Base-by-base conservation (phyloP, 2,113 vertebrate species). In the Plecturocebus donacophilus region DNA sequence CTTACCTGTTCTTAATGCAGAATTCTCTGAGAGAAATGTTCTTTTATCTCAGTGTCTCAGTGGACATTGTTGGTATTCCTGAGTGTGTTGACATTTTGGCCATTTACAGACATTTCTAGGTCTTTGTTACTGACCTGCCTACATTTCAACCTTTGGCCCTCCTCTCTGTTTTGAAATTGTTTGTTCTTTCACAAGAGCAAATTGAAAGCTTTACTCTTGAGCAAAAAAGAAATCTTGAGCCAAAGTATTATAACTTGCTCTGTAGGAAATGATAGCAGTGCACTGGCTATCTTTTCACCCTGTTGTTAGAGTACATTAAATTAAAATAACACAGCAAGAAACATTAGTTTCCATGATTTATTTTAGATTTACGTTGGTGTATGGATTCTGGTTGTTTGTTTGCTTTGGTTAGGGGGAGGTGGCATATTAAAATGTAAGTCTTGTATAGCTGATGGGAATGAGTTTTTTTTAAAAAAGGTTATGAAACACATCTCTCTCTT, bases 401-500 rank as follows among this genome's bases (percentile, higher is more conserved):
- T 71, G 54, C 8, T 81, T 88, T 40, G 17, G 64, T 77, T 32
- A 75, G 56, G 32, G 96, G 80, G 91, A 71, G 56, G 13, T 13
- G 38, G 54, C 80, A 5, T 87, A 14, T 97, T 85, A 82, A 96
- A 96, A 83, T 75, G 52, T 13, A 68, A 10, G 38, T 56, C 42
- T 94, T 80, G 2, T 96, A 73, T 81, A 82, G 91, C 83, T 97
- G 54, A 87, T 90, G 87, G 91, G 85, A 35, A 58, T 95, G n/a
- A 71, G 93, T 94, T 47, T 38, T 79, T 93, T 95, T 95, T 79
- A 5, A 97, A 93, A 92, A 40, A 97, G n/a, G 91, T 85, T 88
- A 70, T 27, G 56, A 95, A 98, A 85, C 89, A 80, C 79, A 95
- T 96, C 68, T 97, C 71, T 90, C 91, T 96, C 91, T 58, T 95